phyloP scores from a whole-genome alignment of 2,888 invertebrate species.

The Listrodromus nycthemerus region DNA sequence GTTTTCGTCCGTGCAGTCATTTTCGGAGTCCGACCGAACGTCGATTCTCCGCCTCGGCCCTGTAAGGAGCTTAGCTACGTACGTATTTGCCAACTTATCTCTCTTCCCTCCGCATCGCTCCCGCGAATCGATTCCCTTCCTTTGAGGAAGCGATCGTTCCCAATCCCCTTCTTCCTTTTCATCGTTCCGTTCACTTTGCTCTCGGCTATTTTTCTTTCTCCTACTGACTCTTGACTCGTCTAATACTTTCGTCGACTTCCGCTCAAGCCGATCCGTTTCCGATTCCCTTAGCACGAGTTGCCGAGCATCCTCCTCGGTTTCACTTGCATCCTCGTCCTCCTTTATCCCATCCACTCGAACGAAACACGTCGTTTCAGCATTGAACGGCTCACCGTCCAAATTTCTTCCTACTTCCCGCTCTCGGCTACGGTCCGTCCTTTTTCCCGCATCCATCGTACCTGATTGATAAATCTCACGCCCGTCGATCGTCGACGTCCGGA shows the following conservation, averaged over 20 bases:
- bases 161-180: neutral
- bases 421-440: neutral
- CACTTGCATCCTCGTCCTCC: conserved; percentile 25
- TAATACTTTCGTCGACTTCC: conserved; percentile 10
- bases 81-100: conserved; percentile 5
- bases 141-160: neutral
- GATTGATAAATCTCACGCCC: conserved; percentile 41
- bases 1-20: neutral
- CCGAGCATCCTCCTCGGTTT: conserved; percentile 55
- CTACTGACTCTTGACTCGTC: neutral
- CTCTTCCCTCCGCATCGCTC: neutral
- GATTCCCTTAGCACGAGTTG: conserved; percentile 45
- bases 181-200: neutral
- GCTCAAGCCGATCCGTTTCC: neutral
- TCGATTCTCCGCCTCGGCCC: neutral
- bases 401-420: conserved; percentile 38
- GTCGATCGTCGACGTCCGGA: conserved; percentile 50
- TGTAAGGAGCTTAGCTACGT: neutral
- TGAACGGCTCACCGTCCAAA: conserved; percentile 38
- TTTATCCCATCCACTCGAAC: conserved; percentile 27
- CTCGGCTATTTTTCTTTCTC: neutral
- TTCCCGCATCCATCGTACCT: conserved; percentile 33
- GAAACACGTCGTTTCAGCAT: conserved; percentile 23
- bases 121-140: neutral
- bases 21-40: neutral